phyloP scores from a whole-genome alignment of 2,797 vertebrate genomes.

The Spinus olivaceus region DNA sequence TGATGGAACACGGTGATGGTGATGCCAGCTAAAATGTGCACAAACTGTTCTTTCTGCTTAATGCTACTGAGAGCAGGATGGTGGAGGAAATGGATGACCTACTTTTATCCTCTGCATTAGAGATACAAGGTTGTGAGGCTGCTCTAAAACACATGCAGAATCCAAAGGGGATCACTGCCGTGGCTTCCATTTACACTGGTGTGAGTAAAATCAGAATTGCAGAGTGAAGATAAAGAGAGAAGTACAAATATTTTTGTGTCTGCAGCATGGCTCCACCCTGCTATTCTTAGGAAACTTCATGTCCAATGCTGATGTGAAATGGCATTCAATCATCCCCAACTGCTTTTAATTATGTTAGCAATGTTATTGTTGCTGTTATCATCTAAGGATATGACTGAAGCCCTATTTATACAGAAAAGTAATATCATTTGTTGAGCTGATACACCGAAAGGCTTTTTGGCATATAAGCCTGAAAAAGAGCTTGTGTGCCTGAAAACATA shows the following conservation, averaged over 20 bases:
- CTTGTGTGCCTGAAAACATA: not conserved
- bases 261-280: constrained; percentile 9
- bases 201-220: not conserved
- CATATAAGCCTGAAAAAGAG: not conserved
- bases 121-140: not conserved
- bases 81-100: constrained; percentile 43
- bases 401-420: not conserved
- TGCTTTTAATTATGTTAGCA: constrained; percentile 50
- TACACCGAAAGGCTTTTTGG: not conserved
- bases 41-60: constrained; percentile 8
- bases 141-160: not conserved
- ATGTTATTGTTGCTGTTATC: constrained; percentile 48
- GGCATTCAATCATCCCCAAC: not conserved
- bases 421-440: not conserved
- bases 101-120: constrained; percentile 19
- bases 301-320: not conserved
- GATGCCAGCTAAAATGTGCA: not conserved
- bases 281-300: constrained; percentile 22
- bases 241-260: not conserved
- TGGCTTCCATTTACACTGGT: not conserved
- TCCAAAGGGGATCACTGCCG: not conserved
- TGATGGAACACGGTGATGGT: not conserved
- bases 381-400: constrained; percentile 17
- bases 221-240: not conserved
- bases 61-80: not conserved